Conservation (phyloP, 2,888 invertebrate genomes). For the Zeuzera pyrina region DNA sequence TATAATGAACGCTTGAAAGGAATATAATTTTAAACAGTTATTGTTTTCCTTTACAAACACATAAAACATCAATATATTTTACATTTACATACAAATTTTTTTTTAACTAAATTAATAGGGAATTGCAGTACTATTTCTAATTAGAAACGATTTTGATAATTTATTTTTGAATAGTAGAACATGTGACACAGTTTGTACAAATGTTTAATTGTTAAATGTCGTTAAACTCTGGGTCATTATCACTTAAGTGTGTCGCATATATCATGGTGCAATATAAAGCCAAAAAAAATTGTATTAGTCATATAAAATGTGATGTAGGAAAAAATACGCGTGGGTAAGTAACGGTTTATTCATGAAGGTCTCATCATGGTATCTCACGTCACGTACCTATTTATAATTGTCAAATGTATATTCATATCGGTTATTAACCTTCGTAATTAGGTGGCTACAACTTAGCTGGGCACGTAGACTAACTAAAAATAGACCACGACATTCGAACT, state of each 20-base stretch:
- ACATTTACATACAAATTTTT: too few species aligned
- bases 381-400: conserved; percentile 27
- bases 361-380: conserved; percentile 20
- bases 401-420: conserved; percentile 21
- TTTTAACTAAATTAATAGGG: too few species aligned
- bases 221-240: conserved; percentile 26
- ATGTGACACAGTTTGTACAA: too few species aligned
- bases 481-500: too few species aligned
- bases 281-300: conserved; percentile 36
- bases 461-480: conserved; percentile 10
- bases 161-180: too few species aligned
- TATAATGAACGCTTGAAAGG: too few species aligned
- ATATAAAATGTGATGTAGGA: conserved; percentile 23
- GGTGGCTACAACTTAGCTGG: conserved; percentile 19
- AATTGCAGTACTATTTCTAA: too few species aligned
- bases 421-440: conserved; percentile 35
- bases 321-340: conserved; percentile 43
- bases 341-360: conserved; percentile 36
- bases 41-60: too few species aligned
- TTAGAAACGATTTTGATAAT: too few species aligned
- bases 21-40: too few species aligned
- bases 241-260: conserved; percentile 3
- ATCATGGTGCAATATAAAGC: conserved; percentile 12
- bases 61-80: too few species aligned
- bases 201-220: conserved; percentile 16